Evolutionary conservation across 2,888 invertebrate genomes (phyloP).

Genomic region (Mycalesis mineus): DNA sequence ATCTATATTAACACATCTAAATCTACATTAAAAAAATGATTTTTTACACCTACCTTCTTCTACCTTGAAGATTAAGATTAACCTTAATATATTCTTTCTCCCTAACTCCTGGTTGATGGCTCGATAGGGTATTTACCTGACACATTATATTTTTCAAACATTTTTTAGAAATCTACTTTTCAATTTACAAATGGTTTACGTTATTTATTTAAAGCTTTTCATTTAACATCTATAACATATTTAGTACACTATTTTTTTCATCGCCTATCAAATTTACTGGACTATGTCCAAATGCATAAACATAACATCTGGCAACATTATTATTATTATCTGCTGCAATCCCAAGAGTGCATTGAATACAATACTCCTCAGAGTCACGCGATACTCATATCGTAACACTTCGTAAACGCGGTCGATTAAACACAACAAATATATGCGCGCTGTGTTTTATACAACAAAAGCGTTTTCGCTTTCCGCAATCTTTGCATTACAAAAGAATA

Average conservation of each 20-base stretch:
- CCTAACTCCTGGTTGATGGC: too few relatives aligned
- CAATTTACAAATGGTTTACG: too few relatives aligned
- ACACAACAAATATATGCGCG: slow-evolving; percentile 36
- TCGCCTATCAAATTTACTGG: background rate
- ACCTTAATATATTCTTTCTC: too few relatives aligned
- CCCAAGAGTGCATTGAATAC: slow-evolving; percentile 12
- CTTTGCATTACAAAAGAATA: background rate
- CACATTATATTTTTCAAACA: background rate
- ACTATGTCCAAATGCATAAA: background rate
- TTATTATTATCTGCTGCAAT: slow-evolving; percentile 17
- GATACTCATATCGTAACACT: slow-evolving; percentile 33
- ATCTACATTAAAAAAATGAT: too few relatives aligned
- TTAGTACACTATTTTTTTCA: too few relatives aligned
- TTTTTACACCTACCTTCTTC: too few relatives aligned
- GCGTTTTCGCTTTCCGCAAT: slow-evolving; percentile 12
- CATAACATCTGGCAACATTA: background rate
- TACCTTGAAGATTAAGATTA: too few relatives aligned
- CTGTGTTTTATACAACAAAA: slow-evolving; percentile 35
- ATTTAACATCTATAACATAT: too few relatives aligned
- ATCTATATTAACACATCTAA: too few relatives aligned
- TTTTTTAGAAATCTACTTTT: too few relatives aligned
- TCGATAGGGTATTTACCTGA: too few relatives aligned
- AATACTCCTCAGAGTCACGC: slow-evolving; percentile 9
- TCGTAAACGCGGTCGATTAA: slow-evolving; percentile 43
- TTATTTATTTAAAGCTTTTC: too few relatives aligned